These are phyloP conservation scores for Indicator indicator DNA, from an alignment of 2,113 vertebrate species.

Conservation along the genomic window DNA sequence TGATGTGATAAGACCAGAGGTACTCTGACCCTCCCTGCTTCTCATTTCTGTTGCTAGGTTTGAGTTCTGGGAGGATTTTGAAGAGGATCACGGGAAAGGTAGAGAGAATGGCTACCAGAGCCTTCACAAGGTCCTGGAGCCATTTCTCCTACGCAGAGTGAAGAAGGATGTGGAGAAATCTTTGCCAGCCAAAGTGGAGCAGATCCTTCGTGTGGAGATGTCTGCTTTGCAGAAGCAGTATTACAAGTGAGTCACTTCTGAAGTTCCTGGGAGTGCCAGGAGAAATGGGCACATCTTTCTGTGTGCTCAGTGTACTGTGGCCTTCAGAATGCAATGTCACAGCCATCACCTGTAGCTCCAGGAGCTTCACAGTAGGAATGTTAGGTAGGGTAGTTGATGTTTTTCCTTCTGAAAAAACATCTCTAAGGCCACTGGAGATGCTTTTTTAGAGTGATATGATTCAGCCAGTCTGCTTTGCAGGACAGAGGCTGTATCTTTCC, in stretches of 20 bases:
- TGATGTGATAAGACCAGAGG: background rate
- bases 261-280: background rate
- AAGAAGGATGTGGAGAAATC: conserved; percentile 99
- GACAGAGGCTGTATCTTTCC: background rate
- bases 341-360: background rate
- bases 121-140: conserved; percentile 97
- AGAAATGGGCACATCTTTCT: background rate
- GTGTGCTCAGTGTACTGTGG: background rate
- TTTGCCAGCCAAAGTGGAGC: conserved; percentile 97
- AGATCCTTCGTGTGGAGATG: conserved; percentile 98
- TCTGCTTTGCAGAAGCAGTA: conserved; percentile 96
- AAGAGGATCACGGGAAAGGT: conserved; percentile 94
- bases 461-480: background rate
- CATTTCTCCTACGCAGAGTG: conserved; percentile 93
- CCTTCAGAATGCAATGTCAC: background rate
- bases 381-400: background rate
- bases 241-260: conserved; percentile 87
- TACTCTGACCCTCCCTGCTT: background rate
- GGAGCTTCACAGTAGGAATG: background rate
- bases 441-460: background rate
- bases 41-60: conserved; percentile 79
- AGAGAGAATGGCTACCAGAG: conserved; percentile 97
- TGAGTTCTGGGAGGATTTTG: conserved; percentile 97
- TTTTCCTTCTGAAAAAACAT: background rate
- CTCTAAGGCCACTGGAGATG: background rate